Base-by-base conservation (phyloP, 2,113 vertebrate genomes). In the Scatophagus argus region DNA sequence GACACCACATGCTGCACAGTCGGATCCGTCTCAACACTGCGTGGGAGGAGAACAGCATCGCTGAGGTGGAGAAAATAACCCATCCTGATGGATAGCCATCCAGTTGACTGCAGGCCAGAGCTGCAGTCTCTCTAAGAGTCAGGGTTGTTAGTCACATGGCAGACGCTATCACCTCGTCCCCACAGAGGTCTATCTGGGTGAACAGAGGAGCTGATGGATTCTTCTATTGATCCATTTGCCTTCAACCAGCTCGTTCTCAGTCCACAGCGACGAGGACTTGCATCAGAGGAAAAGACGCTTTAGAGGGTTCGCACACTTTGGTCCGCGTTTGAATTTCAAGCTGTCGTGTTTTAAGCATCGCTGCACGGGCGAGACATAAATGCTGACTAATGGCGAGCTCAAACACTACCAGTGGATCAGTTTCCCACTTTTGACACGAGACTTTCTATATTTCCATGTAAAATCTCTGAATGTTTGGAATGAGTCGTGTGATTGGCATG, bases 91-190 rank as follows among this genome's bases (percentile, higher is more conserved):
- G 64, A 81, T 63, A 29, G 47, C 51, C 68, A 34, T 77, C 59
- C n/a, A 74, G 41, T 27, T 74, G 69, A 85, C 73, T 83, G 69
- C 70, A 63, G 83, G 73, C 62, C 79, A 60, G 23, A 43, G 76
- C 55, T 75, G 56, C 39, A 61, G 39, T 25, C 63, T 73, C 31
- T 78, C 52, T 14, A 31, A 36, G 29, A 83, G 56, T 55, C 10
- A 27, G 71, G 27, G 62, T 55, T 77, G 79, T 65, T 83, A 80
- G 86, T 34, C 72, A 65, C 39, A 36, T 58, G 65, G 55, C 75
- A 52, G 61, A 79, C 61, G 67, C 61, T 73, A 79, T 85, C 87
- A 73, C 56, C 73, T 75, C 34, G 55, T 39, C 65, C 52, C 68
- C 31, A 43, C 1, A 23, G 3, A 77, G 63, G 47, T 65, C 60